Percentiles rank a stretch among this genome's conserved stretches.
Conservation (phyloP, 2,888 invertebrate genomes). For the Ametastegia equiseti region DNA sequence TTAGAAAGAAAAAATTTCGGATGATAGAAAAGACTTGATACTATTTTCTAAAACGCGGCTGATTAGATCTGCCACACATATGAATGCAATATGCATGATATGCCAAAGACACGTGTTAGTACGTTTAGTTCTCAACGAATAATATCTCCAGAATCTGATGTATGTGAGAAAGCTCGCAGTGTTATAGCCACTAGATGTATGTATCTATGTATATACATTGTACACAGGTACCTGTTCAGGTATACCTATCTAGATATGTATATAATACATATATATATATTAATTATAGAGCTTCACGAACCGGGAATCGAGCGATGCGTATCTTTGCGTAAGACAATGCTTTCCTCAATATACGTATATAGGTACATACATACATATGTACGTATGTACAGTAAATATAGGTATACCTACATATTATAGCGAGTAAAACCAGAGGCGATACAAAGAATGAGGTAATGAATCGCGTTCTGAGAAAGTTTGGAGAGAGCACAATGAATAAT, state of each 20-base stretch:
- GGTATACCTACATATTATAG: neutral
- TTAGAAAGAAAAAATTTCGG: no score
- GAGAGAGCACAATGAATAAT: slow-evolving; percentile 33
- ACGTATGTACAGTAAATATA: neutral
- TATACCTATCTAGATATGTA: neutral
- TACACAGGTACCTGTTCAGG: no score
- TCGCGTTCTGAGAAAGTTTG: slow-evolving; percentile 42
- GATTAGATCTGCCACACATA: no score
- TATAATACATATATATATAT: slow-evolving; percentile 3
- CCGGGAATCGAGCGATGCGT: slow-evolving; percentile 31
- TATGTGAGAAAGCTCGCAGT: no score
- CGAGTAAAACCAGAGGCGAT: neutral
- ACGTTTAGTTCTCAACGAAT: no score
- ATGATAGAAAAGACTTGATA: no score
- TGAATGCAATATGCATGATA: no score
- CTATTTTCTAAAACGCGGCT: no score
- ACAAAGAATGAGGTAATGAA: slow-evolving; percentile 37
- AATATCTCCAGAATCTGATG: no score
- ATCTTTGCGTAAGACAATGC: slow-evolving; percentile 43
- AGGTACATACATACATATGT: neutral
- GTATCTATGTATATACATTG: no score
- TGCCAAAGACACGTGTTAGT: no score
- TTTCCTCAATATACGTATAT: slow-evolving; percentile 2
- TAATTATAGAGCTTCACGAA: slow-evolving; percentile 2
- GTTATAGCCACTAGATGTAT: no score